Percentiles rank a stretch among this genome's conserved stretches.
phyloP scores from a whole-genome alignment of 2,797 vertebrate genomes.

The Spatula versicolor region DNA sequence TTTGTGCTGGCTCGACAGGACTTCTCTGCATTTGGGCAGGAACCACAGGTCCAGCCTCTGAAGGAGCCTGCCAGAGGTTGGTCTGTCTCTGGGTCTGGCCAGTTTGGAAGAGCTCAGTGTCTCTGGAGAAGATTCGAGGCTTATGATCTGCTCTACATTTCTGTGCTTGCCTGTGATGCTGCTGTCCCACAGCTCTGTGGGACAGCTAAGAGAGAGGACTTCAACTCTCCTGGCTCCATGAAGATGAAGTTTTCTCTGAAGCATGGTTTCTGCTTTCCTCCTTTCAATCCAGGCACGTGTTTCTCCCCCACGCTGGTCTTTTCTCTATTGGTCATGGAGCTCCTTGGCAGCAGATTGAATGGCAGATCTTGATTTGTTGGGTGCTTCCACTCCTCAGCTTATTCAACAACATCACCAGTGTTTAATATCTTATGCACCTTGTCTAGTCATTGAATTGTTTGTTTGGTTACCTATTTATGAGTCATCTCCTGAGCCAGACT shows the following conservation, averaged over 20 bases:
- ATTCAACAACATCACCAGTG: neutral
- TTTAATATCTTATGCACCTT: neutral
- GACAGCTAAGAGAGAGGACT: neutral
- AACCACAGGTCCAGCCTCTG: neutral
- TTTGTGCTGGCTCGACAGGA: neutral
- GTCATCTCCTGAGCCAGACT: neutral
- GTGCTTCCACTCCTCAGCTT: neutral
- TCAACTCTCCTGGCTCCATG: neutral
- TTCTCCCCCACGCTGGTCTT: neutral
- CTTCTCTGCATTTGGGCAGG: neutral
- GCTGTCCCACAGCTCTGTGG: neutral
- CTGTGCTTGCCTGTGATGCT: neutral
- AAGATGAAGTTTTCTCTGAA: neutral
- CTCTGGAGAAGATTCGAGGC: neutral
- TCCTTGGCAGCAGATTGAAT: neutral
- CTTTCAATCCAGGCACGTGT: neutral
- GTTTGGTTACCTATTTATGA: neutral
- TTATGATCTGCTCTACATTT: neutral
- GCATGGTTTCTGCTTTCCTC: neutral
- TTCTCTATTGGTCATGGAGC: neutral
- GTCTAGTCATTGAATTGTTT: neutral
- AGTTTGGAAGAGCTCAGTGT: neutral
- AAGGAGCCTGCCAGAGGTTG: rapidly evolving
- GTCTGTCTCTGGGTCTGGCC: neutral
- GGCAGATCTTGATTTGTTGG: neutral